Conservation (phyloP, 2,113 vertebrate genomes). For the Salminus brasiliensis region DNA sequence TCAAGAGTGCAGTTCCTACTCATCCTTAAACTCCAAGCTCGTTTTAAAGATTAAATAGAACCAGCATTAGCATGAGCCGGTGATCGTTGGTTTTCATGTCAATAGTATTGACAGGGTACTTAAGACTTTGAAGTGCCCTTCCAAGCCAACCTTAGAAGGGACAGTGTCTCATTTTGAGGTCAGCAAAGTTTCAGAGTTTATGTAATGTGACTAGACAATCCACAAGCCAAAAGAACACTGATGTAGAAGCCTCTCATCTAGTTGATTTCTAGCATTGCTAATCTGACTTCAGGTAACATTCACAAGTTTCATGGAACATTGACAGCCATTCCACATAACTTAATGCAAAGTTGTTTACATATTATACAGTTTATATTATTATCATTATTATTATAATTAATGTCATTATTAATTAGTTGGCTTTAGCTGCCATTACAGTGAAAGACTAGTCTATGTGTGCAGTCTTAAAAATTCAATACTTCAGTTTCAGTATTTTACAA, state of each 20-base stretch:
- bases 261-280: neutral
- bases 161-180: constrained; percentile 24
- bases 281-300: too few species aligned
- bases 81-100: constrained; percentile 27
- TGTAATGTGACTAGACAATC: neutral
- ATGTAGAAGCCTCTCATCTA: neutral
- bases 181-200: constrained; percentile 12
- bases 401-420: too few species aligned
- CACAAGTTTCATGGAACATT: too few species aligned
- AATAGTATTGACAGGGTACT: constrained; percentile 50
- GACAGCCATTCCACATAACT: neutral
- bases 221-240: neutral
- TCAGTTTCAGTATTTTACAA: too few species aligned
- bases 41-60: neutral
- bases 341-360: neutral
- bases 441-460: too few species aligned
- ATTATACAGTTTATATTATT: too few species aligned
- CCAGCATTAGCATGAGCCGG: constrained; percentile 12
- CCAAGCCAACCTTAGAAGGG: constrained; percentile 35
- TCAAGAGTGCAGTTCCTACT: too few species aligned
- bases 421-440: too few species aligned
- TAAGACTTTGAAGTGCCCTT: constrained; percentile 30
- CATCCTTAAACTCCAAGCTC: neutral
- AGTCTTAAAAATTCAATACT: too few species aligned
- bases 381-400: too few species aligned